phyloP scores from a whole-genome alignment of 2,113 vertebrate genomes.

The Edolisoma coerulescens region DNA sequence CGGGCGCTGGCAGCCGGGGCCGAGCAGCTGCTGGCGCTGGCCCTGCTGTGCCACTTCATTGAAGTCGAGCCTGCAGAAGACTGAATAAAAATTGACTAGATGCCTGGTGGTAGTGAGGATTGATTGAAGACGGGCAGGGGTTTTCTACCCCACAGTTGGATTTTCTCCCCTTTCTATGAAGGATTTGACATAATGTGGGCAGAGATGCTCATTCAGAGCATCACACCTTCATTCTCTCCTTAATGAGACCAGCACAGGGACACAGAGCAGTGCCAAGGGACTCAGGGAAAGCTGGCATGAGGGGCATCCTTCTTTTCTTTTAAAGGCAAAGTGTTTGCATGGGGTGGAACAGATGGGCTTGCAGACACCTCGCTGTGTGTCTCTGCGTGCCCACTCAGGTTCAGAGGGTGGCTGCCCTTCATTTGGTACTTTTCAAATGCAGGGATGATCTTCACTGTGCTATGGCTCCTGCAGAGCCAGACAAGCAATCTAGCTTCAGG shows the following conservation, averaged over 20 bases:
- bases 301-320: constrained; percentile 3
- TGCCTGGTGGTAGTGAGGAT: constrained; percentile 80
- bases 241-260: constrained; percentile 25
- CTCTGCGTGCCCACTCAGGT: background rate
- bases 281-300: background rate
- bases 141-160: constrained; percentile 82
- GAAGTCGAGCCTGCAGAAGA: constrained; percentile 75
- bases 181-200: constrained; percentile 81
- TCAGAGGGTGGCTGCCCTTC: background rate
- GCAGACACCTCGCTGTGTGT: background rate
- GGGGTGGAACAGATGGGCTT: background rate
- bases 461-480: constrained; percentile 1
- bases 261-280: background rate
- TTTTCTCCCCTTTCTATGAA: constrained; percentile 81
- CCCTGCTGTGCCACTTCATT: constrained; percentile 86
- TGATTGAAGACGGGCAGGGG: constrained; percentile 84
- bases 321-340: background rate
- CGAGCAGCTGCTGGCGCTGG: constrained; percentile 43
- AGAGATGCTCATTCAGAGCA: background rate
- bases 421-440: background rate
- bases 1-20: background rate
- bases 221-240: constrained; percentile 47
- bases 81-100: constrained; percentile 81
- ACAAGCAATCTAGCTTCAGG: background rate
- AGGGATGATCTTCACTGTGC: background rate